phyloP scores from a whole-genome alignment of 2,113 vertebrate species.

The Eptatretus burgeri region DNA sequence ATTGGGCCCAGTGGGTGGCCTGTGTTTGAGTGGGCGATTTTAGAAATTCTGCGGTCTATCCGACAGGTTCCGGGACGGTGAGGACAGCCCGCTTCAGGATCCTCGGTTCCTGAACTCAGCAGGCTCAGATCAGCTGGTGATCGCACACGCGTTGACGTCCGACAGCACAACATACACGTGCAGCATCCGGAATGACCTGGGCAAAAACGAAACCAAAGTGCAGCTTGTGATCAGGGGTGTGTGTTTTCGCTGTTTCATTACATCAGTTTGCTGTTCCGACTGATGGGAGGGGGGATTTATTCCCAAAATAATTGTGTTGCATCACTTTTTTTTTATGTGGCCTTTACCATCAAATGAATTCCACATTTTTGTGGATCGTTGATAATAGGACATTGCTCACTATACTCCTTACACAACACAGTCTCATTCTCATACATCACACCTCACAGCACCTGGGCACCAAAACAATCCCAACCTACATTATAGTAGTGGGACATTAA shows the following conservation, averaged over 20 bases:
- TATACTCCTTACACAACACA: too few species aligned
- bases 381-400: too few species aligned
- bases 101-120: constrained; percentile 2
- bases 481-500: too few species aligned
- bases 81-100: neutral
- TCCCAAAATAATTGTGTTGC: too few species aligned
- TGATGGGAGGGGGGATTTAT: too few species aligned
- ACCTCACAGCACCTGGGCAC: too few species aligned
- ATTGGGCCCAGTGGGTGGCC: neutral
- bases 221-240: constrained; percentile 4
- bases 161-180: neutral
- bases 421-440: too few species aligned
- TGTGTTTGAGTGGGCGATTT: neutral
- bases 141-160: neutral
- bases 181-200: neutral
- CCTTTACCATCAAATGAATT: too few species aligned
- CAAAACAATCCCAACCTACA: too few species aligned
- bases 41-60: neutral
- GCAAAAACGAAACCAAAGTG: neutral
- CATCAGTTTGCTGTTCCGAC: neutral
- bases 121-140: neutral
- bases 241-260: neutral
- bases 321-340: too few species aligned
- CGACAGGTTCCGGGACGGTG: constrained; percentile 4
- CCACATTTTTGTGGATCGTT: too few species aligned